phyloP scores from a whole-genome alignment of 2,113 vertebrate species.

The Nanorana parkeri region DNA sequence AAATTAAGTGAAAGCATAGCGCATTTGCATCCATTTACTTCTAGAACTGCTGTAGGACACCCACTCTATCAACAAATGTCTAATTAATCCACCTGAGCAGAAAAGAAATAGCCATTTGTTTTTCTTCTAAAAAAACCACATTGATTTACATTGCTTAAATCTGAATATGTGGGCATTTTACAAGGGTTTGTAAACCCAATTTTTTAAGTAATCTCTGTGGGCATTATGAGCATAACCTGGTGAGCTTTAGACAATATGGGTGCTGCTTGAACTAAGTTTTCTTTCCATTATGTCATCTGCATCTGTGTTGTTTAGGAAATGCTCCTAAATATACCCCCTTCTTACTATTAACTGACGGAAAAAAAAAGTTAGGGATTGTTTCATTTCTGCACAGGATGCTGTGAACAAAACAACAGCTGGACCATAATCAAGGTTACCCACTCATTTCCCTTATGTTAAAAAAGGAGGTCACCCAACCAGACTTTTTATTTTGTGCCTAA shows the following conservation, averaged over 20 bases:
- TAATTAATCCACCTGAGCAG: too few relatives aligned
- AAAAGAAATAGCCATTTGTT: too few relatives aligned
- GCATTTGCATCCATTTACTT: too few relatives aligned
- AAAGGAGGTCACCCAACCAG: conserved; percentile 52
- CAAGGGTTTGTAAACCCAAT: too few relatives aligned
- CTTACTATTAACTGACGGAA: conserved; percentile 23
- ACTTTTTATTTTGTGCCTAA: conserved; percentile 46
- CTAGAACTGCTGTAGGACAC: too few relatives aligned
- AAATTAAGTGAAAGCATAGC: too few relatives aligned
- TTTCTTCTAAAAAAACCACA: too few relatives aligned
- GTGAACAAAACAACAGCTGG: conserved; percentile 53
- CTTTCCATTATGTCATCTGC: conserved; percentile 53
- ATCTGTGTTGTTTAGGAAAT: conserved; percentile 51
- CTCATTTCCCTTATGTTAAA: conserved; percentile 53
- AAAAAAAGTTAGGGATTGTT: conserved; percentile 50
- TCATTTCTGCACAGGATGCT: conserved; percentile 48
- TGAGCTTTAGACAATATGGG: background rate
- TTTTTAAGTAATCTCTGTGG: too few relatives aligned
- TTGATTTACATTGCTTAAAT: too few relatives aligned
- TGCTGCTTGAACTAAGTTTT: conserved; percentile 14
- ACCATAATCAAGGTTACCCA: conserved; percentile 50
- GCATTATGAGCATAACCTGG: background rate
- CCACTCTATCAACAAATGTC: too few relatives aligned
- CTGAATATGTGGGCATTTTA: too few relatives aligned
- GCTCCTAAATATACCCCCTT: conserved; percentile 29